These are phyloP conservation scores for Apodemus sylvaticus DNA, from an alignment of 2,113 vertebrate species.

Conservation along the genomic window DNA sequence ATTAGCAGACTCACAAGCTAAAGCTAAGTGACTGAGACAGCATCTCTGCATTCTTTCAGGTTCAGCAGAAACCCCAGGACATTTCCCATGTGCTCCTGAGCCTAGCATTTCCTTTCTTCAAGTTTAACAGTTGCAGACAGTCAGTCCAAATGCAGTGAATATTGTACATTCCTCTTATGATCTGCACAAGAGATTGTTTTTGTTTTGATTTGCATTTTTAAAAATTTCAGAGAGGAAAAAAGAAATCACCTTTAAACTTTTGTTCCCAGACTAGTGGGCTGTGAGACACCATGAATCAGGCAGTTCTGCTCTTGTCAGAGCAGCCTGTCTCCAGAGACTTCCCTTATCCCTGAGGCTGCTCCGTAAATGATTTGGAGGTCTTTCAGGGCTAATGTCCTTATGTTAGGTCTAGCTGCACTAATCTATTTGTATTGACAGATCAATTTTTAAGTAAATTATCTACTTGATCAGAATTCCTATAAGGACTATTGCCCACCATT, in stretches of 20 bases:
- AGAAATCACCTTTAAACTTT: constrained; percentile 78
- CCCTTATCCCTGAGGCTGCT: constrained; percentile 36
- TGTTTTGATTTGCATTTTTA: constrained; percentile 69
- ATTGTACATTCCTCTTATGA: constrained; percentile 66
- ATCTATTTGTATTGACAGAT: constrained; percentile 44
- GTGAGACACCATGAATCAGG: constrained; percentile 51
- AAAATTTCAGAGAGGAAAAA: constrained; percentile 41
- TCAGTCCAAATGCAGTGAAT: constrained; percentile 60
- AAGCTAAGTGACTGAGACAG: constrained; percentile 12
- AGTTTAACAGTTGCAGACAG: constrained; percentile 25
- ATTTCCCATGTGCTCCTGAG: constrained; percentile 27
- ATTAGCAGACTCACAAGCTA: constrained; percentile 5
- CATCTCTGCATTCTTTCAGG: constrained; percentile 1
- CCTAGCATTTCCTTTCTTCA: constrained; percentile 38
- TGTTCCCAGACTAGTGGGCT: constrained; percentile 60
- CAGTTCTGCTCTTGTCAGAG: constrained; percentile 44
- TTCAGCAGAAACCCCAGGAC: constrained; percentile 4
- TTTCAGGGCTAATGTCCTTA: not conserved
- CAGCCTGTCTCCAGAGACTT: constrained; percentile 5
- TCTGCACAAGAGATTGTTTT: constrained; percentile 64
- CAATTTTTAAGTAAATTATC: constrained; percentile 15
- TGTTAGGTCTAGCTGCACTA: not conserved
- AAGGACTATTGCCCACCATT: not conserved
- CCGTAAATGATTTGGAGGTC: constrained; percentile 8
- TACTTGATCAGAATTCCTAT: not conserved